Conservation (phyloP, 2,888 invertebrate species). For the Proisotoma minuta region DNA sequence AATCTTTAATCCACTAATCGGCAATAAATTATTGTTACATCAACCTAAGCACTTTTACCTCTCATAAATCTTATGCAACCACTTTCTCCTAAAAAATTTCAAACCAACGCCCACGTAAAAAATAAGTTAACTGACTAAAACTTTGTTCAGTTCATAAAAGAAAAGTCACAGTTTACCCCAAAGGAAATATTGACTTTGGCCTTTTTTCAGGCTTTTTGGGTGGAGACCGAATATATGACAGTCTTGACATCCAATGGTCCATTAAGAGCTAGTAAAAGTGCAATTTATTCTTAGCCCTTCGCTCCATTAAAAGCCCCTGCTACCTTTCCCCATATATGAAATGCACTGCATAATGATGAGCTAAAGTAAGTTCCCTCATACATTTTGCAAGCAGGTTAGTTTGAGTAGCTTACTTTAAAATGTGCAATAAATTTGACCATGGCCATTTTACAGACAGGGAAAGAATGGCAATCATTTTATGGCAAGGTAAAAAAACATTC, state of each 20-base stretch:
- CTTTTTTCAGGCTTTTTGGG: slow-evolving; percentile 3
- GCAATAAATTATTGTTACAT: slow-evolving; percentile 3
- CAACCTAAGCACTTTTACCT: neutral
- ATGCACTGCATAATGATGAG: slow-evolving; percentile 2
- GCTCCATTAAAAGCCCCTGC: neutral
- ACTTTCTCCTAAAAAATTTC: neutral
- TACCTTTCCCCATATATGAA: neutral
- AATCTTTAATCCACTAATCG: slow-evolving; percentile 4
- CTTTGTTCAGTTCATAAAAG: neutral
- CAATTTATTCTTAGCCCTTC: slow-evolving; percentile 9
- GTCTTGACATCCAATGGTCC: slow-evolving; percentile 16
- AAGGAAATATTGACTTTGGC: neutral
- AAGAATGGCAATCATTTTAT: too few species aligned
- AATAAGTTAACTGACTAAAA: neutral
- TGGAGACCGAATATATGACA: neutral
- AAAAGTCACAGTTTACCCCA: neutral
- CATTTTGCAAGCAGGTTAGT: neutral
- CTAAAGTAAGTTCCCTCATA: neutral
- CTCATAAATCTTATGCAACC: neutral
- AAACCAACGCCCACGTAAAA: neutral
- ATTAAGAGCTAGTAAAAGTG: slow-evolving; percentile 14
- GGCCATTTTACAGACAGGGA: too few species aligned
- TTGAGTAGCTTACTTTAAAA: slow-evolving; percentile 9
- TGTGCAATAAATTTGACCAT: slow-evolving; percentile 28
- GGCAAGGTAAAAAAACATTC: too few species aligned